phyloP scores from a whole-genome alignment of 2,797 vertebrate species.

The Neosalanx taihuensis region DNA sequence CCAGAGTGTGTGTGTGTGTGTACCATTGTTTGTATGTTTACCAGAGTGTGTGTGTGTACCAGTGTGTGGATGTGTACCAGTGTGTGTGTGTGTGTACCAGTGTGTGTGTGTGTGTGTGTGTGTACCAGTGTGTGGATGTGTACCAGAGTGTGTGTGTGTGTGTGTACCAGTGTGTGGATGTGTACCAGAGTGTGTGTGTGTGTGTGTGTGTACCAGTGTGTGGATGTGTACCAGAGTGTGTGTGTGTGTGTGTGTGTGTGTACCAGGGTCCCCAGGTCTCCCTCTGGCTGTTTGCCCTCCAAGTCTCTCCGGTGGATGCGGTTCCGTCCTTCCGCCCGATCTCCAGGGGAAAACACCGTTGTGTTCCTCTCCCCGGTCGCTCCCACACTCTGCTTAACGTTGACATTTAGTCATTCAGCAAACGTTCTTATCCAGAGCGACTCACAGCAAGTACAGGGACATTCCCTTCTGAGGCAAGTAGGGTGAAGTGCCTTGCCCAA shows the following conservation, averaged over 20 bases:
- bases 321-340: conserved; percentile 39
- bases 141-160: not conserved
- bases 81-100: too few relatives aligned
- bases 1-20: conserved; percentile 1
- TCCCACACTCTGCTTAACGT: conserved; percentile 5
- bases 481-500: too few relatives aligned
- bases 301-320: conserved; percentile 70
- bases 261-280: conserved; percentile 76
- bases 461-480: too few relatives aligned
- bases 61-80: conserved; percentile 46
- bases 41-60: conserved; percentile 64
- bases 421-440: too few relatives aligned
- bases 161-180: not conserved
- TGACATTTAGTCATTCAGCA: too few relatives aligned
- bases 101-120: not conserved
- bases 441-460: too few relatives aligned
- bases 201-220: not conserved
- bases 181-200: too few relatives aligned
- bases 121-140: not conserved
- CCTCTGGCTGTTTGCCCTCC: conserved; percentile 49
- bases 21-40: too few relatives aligned
- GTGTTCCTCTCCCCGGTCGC: conserved; percentile 10
- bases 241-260: conserved; percentile 9
- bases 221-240: not conserved
- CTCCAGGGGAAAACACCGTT: conserved; percentile 50